Conservation (phyloP, 2,113 vertebrate species). For the Ceratotherium simum region DNA sequence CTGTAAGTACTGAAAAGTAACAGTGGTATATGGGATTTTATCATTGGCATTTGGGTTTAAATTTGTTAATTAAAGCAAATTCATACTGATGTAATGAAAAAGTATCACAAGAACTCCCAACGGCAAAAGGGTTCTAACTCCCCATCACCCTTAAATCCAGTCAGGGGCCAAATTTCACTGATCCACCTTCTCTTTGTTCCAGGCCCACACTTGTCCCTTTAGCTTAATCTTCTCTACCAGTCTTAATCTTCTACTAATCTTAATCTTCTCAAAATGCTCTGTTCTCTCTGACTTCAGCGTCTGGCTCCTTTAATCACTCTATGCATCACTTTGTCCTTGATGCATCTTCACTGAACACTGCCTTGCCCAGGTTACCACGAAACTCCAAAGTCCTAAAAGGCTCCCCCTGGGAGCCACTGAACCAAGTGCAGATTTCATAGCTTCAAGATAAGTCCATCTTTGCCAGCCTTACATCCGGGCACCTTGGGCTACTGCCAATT, state of each 20-base stretch:
- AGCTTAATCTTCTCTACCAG: background rate
- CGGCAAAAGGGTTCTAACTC: background rate
- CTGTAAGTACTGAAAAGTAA: background rate
- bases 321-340: background rate
- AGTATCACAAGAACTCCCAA: background rate
- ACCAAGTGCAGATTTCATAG: background rate
- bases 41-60: background rate
- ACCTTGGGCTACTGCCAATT: background rate
- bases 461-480: background rate
- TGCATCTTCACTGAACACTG: background rate
- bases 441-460: background rate
- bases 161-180: background rate
- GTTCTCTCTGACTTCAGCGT: background rate
- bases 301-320: background rate
- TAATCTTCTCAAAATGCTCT: background rate
- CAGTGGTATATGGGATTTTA: background rate
- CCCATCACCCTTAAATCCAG: background rate
- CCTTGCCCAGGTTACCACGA: background rate
- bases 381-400: background rate
- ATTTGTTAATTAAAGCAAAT: slow-evolving; percentile 23
- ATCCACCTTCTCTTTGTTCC: background rate
- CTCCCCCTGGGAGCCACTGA: background rate
- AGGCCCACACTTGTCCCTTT: background rate
- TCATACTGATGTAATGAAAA: background rate
- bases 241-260: too few species aligned